A percentile compares a stretch with the other conserved stretches of the same genome.
phyloP scores from a whole-genome alignment of 2,888 invertebrate genomes.

The Agrenia bidenticulata region DNA sequence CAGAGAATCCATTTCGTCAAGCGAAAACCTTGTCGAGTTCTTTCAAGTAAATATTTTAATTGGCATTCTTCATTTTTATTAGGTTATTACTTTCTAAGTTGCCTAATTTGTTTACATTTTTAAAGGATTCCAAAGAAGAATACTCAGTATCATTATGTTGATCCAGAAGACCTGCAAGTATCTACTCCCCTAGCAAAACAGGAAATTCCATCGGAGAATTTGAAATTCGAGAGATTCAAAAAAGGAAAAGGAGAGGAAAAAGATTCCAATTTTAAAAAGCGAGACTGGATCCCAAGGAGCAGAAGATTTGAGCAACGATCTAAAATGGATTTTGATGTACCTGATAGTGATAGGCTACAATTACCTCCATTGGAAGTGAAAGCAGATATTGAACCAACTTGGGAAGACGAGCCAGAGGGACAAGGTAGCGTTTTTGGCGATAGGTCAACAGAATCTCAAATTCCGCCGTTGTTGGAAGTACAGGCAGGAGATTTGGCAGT shows the following conservation, averaged over 20 bases:
- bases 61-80: not conserved
- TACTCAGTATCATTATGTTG: not conserved
- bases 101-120: not conserved
- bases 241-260: slow-evolving; percentile 12
- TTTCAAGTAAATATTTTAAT: slow-evolving; percentile 39
- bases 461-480: slow-evolving; percentile 25
- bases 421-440: not conserved
- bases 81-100: no score
- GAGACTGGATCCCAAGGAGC: not conserved
- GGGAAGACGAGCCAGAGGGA: slow-evolving; percentile 2
- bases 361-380: not conserved
- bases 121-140: slow-evolving; percentile 23
- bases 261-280: not conserved
- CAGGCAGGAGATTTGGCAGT: slow-evolving; percentile 25
- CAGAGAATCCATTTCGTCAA: slow-evolving; percentile 20
- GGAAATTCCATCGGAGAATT: slow-evolving; percentile 34
- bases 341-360: not conserved
- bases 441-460: not conserved
- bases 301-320: not conserved
- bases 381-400: not conserved
- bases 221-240: slow-evolving; percentile 34
- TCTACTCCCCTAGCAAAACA: slow-evolving; percentile 30
- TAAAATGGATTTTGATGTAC: not conserved
- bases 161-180: not conserved
- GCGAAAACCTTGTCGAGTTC: slow-evolving; percentile 30